Percentiles rank a stretch among this genome's conserved stretches.
Conservation (phyloP, 2,797 vertebrate genomes). For the Cyprinodon diabolis region DNA sequence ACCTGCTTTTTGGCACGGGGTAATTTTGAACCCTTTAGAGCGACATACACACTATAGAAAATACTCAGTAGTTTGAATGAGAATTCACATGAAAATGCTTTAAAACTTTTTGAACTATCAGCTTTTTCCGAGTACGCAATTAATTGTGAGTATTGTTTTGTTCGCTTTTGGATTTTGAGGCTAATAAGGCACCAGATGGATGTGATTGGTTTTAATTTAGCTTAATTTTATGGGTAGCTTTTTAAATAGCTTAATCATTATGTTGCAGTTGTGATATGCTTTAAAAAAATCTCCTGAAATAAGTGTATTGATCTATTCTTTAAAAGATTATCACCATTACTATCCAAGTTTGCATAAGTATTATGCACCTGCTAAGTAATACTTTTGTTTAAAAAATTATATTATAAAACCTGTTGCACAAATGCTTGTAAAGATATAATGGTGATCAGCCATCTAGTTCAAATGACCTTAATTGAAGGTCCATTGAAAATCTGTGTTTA, state of each 20-base stretch:
- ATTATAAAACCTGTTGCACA: slow-evolving; percentile 66
- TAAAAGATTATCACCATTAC: not conserved
- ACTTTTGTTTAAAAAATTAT: not conserved
- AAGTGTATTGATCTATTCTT: slow-evolving; percentile 13
- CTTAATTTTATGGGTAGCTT: not conserved
- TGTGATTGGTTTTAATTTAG: slow-evolving; percentile 27
- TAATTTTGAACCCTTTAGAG: slow-evolving; percentile 5
- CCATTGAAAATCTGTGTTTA: too few species aligned
- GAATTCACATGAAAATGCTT: slow-evolving; percentile 14
- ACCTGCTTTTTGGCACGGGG: not conserved
- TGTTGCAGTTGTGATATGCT: too few species aligned
- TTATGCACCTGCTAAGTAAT: not conserved
- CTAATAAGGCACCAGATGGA: slow-evolving; percentile 3
- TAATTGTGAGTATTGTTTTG: slow-evolving; percentile 59
- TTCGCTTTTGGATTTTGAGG: slow-evolving; percentile 11
- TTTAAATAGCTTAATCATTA: not conserved
- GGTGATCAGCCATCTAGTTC: too few species aligned
- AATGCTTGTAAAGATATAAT: slow-evolving; percentile 50
- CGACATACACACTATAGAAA: slow-evolving; percentile 10
- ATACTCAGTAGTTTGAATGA: slow-evolving; percentile 3
- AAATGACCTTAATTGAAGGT: too few species aligned
- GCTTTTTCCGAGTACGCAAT: slow-evolving; percentile 36
- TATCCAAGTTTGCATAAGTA: not conserved
- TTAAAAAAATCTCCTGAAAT: not conserved
- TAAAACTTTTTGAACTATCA: slow-evolving; percentile 67